Evolutionary conservation across 2,797 vertebrate genomes (phyloP).

Genomic region (Petrocephalus schoutedeni): DNA sequence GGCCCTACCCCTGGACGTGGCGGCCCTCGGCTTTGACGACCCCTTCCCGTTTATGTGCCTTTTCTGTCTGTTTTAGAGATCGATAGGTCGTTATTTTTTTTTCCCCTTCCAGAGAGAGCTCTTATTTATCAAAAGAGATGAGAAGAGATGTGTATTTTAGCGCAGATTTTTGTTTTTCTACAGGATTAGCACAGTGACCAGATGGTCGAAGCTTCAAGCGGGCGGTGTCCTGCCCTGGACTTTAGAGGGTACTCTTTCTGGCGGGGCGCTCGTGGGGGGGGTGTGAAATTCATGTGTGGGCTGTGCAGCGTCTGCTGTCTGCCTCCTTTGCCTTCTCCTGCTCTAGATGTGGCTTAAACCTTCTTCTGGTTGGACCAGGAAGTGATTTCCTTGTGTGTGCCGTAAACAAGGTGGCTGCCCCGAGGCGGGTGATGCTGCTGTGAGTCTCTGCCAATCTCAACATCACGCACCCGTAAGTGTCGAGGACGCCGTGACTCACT

Average conservation of each 20-base stretch:
- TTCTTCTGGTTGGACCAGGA: constrained; percentile 49
- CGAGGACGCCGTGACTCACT: constrained; percentile 28
- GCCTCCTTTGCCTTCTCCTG: constrained; percentile 28
- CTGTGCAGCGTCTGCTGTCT: constrained; percentile 27
- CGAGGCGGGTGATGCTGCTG: constrained; percentile 53
- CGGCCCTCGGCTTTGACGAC: constrained; percentile 55
- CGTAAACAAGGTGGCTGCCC: neutral
- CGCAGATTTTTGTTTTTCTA: constrained; percentile 35
- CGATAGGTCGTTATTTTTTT: constrained; percentile 35
- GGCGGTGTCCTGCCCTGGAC: constrained; percentile 18
- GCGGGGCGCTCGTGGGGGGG: neutral
- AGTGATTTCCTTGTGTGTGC: constrained; percentile 26
- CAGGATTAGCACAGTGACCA: constrained; percentile 51
- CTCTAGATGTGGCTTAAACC: constrained; percentile 33
- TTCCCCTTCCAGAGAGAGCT: constrained; percentile 29
- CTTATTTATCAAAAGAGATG: constrained; percentile 10
- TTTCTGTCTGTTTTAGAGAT: constrained; percentile 72
- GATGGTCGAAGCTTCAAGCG: constrained; percentile 27
- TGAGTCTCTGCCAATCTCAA: constrained; percentile 14
- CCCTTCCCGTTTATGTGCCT: constrained; percentile 93
- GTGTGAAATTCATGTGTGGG: neutral
- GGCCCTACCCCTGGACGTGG: constrained; percentile 34
- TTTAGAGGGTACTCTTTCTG: neutral
- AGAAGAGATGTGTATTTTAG: constrained; percentile 36
- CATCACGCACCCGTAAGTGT: neutral